Percentiles rank a stretch among this genome's conserved stretches.
phyloP scores from a whole-genome alignment of 2,888 invertebrate genomes.

The Lottia scabra region DNA sequence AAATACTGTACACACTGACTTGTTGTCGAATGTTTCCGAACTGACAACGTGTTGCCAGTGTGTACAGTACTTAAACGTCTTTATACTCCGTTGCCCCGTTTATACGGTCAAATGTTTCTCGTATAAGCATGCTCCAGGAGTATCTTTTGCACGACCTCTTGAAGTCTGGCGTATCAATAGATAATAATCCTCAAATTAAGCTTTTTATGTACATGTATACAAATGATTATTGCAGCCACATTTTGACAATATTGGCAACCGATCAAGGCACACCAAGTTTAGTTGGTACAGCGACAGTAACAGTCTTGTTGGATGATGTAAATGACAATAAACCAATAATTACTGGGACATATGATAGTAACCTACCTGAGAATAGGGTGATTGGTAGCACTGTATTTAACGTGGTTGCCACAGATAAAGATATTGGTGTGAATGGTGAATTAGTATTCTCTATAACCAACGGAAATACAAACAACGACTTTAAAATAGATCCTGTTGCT shows the following conservation, averaged over 20 bases:
- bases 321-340: conserved; percentile 57
- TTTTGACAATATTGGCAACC: conserved; percentile 41
- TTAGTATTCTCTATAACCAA: conserved; percentile 44
- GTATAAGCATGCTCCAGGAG: too few species aligned
- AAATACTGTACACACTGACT: too few species aligned
- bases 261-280: conserved; percentile 40
- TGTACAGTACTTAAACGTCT: too few species aligned
- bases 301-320: conserved; percentile 47
- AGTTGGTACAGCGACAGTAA: conserved; percentile 51
- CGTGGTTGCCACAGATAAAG: conserved; percentile 50
- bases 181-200: too few species aligned
- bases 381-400: conserved; percentile 41
- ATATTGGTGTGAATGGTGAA: conserved; percentile 38
- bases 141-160: too few species aligned
- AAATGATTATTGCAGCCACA: conserved; percentile 39
- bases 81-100: too few species aligned
- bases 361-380: conserved; percentile 43
- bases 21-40: too few species aligned
- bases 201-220: neutral
- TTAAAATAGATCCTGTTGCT: conserved; percentile 38
- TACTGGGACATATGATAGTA: conserved; percentile 38
- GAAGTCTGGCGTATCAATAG: too few species aligned
- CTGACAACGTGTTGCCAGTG: too few species aligned
- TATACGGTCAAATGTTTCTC: too few species aligned
- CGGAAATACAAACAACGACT: conserved; percentile 52